Evolutionary conservation across 2,888 invertebrate genomes (phyloP), one percentile per base, ranked within the genome.

Genomic region (Lamproptera curius): DNA sequence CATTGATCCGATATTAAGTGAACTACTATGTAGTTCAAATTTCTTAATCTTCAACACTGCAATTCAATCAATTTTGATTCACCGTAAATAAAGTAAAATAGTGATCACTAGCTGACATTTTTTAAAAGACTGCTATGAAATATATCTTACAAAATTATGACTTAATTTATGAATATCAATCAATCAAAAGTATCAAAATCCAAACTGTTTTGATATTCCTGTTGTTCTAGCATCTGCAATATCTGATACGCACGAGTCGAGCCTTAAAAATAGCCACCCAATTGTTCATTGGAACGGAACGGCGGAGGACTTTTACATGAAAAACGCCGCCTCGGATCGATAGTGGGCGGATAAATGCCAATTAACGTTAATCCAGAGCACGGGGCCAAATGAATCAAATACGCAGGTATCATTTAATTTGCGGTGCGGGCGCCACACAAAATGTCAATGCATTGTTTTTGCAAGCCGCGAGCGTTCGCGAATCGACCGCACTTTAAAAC

Each of bases 301-400:
- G 47, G 38, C 15, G 16, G 14, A 15, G 42, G 38, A 28, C 42
- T 38, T 26, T 31, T 11, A 38, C 17, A 13, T 44, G 40, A 50
- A 50, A 50, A 52, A 48, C 48, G 23, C 37, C 11, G 33, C 38
- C n/a, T n/a, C n/a, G n/a, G n/a, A 47, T 44, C 43, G 42, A 48
- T 48, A 33, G 14, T 16, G 20, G 43, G 42, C 40, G 50, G 53
- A 53, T 59, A 54, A 58, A 59, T 58, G 59, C 41, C 55, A 58
- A 59, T 57, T 55, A 58, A 50, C 42, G 42, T 48, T 51, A 52
- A 55, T 52, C 41, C 42, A 33, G n/a, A 49, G 55, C 53, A 55
- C 42, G 44, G 49, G 47, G 51, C 39, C 31, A 50, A 53, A 34
- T 39, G 39, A 45, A 45, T 42, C 42, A 47, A 26, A 37, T 37